Evolutionary conservation across 2,888 invertebrate species (phyloP).

Genomic region (Adelognathus sp.): DNA sequence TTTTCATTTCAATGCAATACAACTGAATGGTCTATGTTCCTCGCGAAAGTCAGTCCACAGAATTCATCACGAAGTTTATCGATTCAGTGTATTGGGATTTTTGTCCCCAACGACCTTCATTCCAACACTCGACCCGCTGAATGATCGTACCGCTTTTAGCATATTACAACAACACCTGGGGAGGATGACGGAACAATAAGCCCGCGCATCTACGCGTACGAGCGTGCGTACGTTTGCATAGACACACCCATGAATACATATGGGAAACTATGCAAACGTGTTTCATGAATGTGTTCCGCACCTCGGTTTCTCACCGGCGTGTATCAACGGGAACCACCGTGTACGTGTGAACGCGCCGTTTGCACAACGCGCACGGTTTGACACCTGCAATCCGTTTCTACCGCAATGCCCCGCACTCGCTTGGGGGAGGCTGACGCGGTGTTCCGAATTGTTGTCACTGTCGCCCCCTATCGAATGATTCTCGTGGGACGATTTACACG

Average conservation of each 20-base stretch:
- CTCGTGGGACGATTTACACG: background rate
- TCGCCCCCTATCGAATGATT: background rate
- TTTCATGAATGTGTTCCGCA: conserved; percentile 34
- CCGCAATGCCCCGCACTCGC: background rate
- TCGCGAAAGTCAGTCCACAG: no score
- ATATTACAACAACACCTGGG: no score
- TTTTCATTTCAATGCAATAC: no score
- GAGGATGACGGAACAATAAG: no score
- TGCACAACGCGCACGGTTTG: conserved; percentile 27
- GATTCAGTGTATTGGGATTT: no score
- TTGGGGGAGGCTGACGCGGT: background rate
- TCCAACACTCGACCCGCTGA: no score
- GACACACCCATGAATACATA: background rate
- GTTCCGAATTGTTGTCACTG: conserved; percentile 21
- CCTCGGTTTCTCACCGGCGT: conserved; percentile 16
- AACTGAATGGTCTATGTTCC: no score
- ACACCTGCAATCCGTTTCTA: conserved; percentile 38
- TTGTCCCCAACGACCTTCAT: no score
- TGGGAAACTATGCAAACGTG: background rate
- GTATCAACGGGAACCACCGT: conserved; percentile 30
- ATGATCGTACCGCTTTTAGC: no score
- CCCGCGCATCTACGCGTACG: no score
- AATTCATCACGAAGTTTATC: no score
- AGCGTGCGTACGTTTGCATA: conserved; percentile 6
- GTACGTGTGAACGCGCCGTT: conserved; percentile 46